Percentiles rank a stretch among this genome's conserved stretches.
phyloP scores from a whole-genome alignment of 2,113 vertebrate genomes.

The Mustela lutreola region DNA sequence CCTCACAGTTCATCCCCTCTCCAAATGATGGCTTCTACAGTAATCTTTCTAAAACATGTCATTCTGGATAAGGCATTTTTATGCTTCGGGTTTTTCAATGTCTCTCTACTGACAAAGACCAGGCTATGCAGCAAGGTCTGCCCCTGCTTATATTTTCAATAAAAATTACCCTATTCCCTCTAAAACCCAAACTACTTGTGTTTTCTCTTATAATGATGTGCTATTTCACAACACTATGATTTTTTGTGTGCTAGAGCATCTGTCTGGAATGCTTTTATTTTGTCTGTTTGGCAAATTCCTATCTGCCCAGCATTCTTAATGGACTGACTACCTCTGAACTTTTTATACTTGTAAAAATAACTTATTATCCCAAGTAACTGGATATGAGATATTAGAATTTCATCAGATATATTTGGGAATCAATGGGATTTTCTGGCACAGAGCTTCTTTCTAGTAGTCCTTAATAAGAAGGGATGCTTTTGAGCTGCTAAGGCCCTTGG shows the following conservation, averaged over 20 bases:
- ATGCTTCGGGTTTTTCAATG: neutral
- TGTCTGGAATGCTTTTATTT: slow-evolving; percentile 33
- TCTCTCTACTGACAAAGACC: slow-evolving; percentile 44
- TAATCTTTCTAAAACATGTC: slow-evolving; percentile 22
- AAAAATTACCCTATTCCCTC: slow-evolving; percentile 50
- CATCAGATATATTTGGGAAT: neutral
- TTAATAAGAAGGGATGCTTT: neutral
- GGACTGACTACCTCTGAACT: slow-evolving; percentile 16
- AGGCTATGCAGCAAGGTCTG: neutral
- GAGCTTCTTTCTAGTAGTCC: neutral
- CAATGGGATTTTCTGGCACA: neutral
- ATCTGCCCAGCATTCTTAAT: slow-evolving; percentile 28
- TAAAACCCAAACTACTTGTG: slow-evolving; percentile 1
- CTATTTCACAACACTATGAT: slow-evolving; percentile 10
- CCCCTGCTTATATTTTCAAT: neutral
- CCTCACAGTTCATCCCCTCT: neutral
- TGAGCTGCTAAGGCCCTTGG: neutral
- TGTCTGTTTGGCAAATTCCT: slow-evolving; percentile 40
- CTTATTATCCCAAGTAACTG: neutral
- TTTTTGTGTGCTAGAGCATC: neutral
- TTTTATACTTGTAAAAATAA: slow-evolving; percentile 31
- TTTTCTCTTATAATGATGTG: neutral
- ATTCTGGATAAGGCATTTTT: slow-evolving; percentile 30
- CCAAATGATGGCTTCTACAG: neutral
- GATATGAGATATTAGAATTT: slow-evolving; percentile 43